Evolutionary conservation across 2,888 invertebrate genomes (phyloP), one percentile per base, ranked within the genome.

Genomic region (Cerceris ruficornis): DNA sequence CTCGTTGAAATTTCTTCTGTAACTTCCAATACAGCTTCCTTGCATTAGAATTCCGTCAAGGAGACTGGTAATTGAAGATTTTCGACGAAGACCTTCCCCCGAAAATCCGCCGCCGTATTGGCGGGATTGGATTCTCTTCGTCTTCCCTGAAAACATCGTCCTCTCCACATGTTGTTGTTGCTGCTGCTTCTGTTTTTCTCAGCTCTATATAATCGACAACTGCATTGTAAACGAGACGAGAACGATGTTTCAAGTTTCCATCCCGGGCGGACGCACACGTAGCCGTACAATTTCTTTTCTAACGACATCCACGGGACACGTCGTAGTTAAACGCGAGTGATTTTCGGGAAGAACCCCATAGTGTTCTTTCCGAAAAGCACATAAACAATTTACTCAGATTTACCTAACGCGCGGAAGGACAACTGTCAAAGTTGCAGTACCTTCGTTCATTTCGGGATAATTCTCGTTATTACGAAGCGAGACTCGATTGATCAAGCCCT

Each of bases 191-290:
- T 28, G 1, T 28, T 28, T 50, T 52, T 17, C 42, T 58, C 50
- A 7, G 11, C 9, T 7, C 8, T 49, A 62, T 0, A 28, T 50
- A 61, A 67, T 43, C 69, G 41, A 39, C 43, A n/a, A 73, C 52
- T 17, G 50, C 54, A 69, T 62, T 49, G 69, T 57, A 57, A 50
- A 28, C 28, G 65, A 52, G 60, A 77, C 67, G 58, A 78, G 65
- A 43, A 67, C 66, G 73, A 77, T 62, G 77, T 75, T 69, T 65
- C 77, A 62, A 78, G 54, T 15, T 68, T 82, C 57, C 83, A 86
- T 86, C 86, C 86, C 86, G 86, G 86, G 85, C 83, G 86, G 86
- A 86, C 85, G 86, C 86, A 81, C 70, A 73, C 69, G 66, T 69
- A 82, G 76, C 70, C 74, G 74, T 68, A 75, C 72, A 79, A 81